Conservation (phyloP, 2,888 invertebrate genomes). For the Malthinus flaveolus region DNA sequence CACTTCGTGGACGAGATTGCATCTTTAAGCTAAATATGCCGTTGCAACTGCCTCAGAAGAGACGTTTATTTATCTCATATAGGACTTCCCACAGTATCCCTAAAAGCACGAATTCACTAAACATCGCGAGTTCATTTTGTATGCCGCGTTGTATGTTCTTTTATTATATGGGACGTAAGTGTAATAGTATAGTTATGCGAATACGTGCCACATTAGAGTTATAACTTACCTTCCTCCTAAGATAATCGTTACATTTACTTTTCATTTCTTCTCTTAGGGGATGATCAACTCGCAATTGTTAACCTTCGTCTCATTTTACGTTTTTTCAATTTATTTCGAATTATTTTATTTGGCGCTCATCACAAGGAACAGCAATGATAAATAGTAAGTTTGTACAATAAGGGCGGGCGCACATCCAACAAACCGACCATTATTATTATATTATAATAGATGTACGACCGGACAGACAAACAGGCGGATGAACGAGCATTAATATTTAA, state of each 20-base stretch:
- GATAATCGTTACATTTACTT: background rate
- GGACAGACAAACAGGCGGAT: too few relatives aligned
- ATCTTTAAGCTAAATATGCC: slow-evolving; percentile 28
- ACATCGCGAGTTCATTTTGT: slow-evolving; percentile 37
- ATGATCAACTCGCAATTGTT: background rate
- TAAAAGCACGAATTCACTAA: slow-evolving; percentile 26
- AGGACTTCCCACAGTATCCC: slow-evolving; percentile 31
- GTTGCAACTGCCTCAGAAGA: slow-evolving; percentile 27
- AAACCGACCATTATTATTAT: too few relatives aligned
- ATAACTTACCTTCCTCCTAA: slow-evolving; percentile 9
- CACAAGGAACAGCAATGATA: slow-evolving; percentile 28
- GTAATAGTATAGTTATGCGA: slow-evolving; percentile 45
- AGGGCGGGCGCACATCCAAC: too few relatives aligned
- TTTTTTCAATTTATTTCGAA: background rate
- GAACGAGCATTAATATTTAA: slow-evolving; percentile 28
- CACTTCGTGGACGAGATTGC: slow-evolving; percentile 43
- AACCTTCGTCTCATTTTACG: background rate
- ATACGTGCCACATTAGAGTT: slow-evolving; percentile 46
- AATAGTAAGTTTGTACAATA: too few relatives aligned
- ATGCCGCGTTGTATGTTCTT: slow-evolving; percentile 46
- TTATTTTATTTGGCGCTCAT: too few relatives aligned
- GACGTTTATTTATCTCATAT: slow-evolving; percentile 29
- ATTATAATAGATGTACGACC: too few relatives aligned
- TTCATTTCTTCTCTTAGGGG: background rate
- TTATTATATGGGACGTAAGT: slow-evolving; percentile 49